Conservation (phyloP, 1,140 invertebrate species). For the Pissodes strobi region DNA sequence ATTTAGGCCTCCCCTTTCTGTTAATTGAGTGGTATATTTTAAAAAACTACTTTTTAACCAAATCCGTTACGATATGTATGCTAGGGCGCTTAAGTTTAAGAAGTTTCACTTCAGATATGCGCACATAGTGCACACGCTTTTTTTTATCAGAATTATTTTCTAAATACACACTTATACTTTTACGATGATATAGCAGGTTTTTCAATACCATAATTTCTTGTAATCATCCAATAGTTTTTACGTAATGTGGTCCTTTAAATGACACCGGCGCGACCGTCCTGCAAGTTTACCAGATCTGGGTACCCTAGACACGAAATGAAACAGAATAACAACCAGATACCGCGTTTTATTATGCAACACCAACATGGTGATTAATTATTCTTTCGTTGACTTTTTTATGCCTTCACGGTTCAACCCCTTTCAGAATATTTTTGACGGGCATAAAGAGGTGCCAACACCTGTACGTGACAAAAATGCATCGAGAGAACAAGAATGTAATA, state of each 20-base stretch:
- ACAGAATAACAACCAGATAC: constrained; percentile 24
- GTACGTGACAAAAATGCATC: constrained; percentile 24
- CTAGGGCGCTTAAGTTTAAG: too few species aligned
- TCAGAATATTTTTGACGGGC: constrained; percentile 13
- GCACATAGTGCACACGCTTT: too few species aligned
- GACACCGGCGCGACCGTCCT: constrained; percentile 8
- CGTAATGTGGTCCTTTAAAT: neutral
- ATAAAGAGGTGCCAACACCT: constrained; percentile 30
- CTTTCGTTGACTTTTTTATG: constrained; percentile 28
- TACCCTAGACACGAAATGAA: constrained; percentile 18
- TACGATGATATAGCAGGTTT: neutral
- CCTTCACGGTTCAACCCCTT: constrained; percentile 30
- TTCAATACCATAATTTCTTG: neutral
- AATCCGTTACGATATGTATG: too few species aligned
- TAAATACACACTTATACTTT: neutral
- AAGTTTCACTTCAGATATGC: too few species aligned
- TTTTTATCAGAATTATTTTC: too few species aligned
- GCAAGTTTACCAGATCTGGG: constrained; percentile 7
- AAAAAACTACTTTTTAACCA: too few species aligned
- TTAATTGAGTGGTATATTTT: too few species aligned
- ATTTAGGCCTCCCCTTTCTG: too few species aligned
- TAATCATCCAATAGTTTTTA: neutral
- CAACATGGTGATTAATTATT: constrained; percentile 33
- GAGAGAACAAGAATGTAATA: constrained; percentile 6
- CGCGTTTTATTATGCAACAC: constrained; percentile 27